Evolutionary conservation across 2,797 vertebrate species (phyloP).

Genomic region (Holocentrus rufus): DNA sequence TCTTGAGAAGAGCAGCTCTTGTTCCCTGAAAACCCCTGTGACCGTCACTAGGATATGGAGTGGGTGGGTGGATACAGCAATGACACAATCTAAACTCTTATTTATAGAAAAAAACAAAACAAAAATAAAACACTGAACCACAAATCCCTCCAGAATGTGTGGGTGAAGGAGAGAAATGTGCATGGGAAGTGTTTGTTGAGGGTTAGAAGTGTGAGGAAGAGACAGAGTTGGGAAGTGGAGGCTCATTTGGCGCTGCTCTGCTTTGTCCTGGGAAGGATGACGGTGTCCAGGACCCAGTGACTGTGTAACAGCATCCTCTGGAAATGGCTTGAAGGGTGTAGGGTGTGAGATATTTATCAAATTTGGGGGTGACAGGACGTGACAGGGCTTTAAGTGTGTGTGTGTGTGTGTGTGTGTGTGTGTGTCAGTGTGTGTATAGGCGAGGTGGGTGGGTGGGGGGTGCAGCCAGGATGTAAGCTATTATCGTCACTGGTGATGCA

Average conservation of each 20-base stretch:
- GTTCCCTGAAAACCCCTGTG: neutral
- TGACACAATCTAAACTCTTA: neutral
- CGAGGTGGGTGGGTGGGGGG: too few relatives aligned
- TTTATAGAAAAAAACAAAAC: slow-evolving; percentile 14
- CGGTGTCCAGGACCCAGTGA: slow-evolving; percentile 38
- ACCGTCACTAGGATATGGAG: neutral
- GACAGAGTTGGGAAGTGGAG: slow-evolving; percentile 7
- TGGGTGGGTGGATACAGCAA: neutral
- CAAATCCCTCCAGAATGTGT: neutral
- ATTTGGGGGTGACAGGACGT: slow-evolving; percentile 39
- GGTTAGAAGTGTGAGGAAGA: neutral
- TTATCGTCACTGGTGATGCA: slow-evolving; percentile 55
- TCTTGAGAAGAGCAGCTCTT: neutral
- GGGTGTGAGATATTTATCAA: slow-evolving; percentile 17
- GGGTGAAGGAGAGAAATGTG: neutral
- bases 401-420: too few relatives aligned
- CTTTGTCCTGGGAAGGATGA: slow-evolving; percentile 31
- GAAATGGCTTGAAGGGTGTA: slow-evolving; percentile 28
- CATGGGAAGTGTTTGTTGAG: neutral
- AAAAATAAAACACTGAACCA: slow-evolving; percentile 1
- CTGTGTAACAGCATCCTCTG: slow-evolving; percentile 14
- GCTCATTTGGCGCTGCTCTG: neutral
- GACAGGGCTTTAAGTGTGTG: slow-evolving; percentile 30
- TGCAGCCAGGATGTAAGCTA: slow-evolving; percentile 25
- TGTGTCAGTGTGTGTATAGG: too few relatives aligned